Percentiles rank a stretch among this genome's conserved stretches.
Evolutionary conservation across 1,140 invertebrate species (phyloP).

Genomic region (Anastatus disparis): DNA sequence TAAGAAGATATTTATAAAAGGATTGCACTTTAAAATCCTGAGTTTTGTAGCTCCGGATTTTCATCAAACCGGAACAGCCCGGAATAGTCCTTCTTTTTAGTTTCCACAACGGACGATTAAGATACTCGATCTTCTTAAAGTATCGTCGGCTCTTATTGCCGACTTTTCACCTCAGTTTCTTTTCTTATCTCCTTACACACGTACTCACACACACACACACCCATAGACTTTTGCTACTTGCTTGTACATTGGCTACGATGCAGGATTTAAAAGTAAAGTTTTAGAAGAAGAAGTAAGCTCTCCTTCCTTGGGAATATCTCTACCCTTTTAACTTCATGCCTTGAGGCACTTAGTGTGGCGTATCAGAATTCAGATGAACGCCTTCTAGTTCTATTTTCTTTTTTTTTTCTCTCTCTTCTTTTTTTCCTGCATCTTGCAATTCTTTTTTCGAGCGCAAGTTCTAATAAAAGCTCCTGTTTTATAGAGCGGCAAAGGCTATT

Average conservation of each 20-base stretch:
- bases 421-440: not conserved
- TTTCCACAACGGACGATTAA: not conserved
- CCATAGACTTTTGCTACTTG: no score
- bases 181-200: not conserved
- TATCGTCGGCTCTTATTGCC: not conserved
- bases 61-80: no score
- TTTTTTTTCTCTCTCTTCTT: not conserved
- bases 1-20: no score
- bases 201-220: not conserved
- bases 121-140: not conserved
- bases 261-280: slow-evolving; percentile 32
- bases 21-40: no score
- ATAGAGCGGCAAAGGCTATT: not conserved
- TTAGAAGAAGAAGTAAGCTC: not conserved
- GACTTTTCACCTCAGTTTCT: slow-evolving; percentile 21
- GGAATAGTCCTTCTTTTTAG: no score
- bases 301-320: not conserved
- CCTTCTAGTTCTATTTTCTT: not conserved
- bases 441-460: no score
- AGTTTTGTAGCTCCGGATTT: no score
- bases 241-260: no score
- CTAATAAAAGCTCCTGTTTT: no score
- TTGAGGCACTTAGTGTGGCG: not conserved
- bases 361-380: slow-evolving; percentile 23
- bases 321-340: not conserved